Percentiles rank a stretch among this genome's conserved stretches.
Evolutionary conservation across 2,113 vertebrate genomes (phyloP).

Genomic region (Pogonocichla stellata): DNA sequence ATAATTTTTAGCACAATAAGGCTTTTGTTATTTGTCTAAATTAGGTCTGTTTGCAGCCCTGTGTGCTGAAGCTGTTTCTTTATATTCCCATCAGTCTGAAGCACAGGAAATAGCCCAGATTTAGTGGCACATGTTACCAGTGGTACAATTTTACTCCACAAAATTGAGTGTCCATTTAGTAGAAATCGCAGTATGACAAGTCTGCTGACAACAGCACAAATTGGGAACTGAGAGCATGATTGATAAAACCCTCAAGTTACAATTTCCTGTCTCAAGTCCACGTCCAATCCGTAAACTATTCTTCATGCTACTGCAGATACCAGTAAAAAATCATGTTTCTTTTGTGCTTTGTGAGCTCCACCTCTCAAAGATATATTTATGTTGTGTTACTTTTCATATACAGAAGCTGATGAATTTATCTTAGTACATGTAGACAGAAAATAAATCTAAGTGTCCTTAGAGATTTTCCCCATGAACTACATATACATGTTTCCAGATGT

Average conservation of each 20-base stretch:
- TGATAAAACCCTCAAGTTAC: background rate
- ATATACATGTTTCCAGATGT: background rate
- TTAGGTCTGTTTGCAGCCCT: background rate
- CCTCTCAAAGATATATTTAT: background rate
- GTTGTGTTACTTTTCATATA: background rate
- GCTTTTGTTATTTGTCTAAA: background rate
- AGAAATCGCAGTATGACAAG: background rate
- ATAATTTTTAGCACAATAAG: background rate
- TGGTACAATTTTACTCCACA: background rate
- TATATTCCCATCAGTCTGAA: background rate
- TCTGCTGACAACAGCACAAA: background rate
- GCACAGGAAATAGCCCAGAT: background rate
- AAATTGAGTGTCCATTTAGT: background rate
- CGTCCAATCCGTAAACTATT: background rate
- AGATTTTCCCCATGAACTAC: background rate
- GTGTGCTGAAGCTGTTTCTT: background rate
- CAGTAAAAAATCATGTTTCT: background rate
- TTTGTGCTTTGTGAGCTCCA: background rate
- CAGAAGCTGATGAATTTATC: background rate
- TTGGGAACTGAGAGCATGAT: background rate
- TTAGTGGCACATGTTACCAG: background rate
- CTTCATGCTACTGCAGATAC: background rate
- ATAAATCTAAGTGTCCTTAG: background rate
- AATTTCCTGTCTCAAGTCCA: background rate
- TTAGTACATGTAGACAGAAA: background rate